Evolutionary conservation across 2,113 vertebrate genomes (phyloP), one percentile per base, ranked within the genome.

Genomic region (Pavo muticus): DNA sequence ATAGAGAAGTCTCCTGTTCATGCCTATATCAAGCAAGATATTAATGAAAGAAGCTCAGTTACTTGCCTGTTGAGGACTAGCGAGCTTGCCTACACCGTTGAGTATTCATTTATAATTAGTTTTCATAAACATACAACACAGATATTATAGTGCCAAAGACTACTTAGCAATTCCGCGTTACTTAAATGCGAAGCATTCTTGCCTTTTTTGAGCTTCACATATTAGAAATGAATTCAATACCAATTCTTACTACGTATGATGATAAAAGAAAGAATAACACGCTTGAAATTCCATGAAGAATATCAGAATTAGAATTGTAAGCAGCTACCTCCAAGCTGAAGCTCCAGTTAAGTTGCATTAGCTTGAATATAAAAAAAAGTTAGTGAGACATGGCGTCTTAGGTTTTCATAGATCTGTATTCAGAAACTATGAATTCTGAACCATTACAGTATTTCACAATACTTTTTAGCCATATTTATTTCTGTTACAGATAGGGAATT

Each of bases 121-220:
- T 84, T 87, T 92, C 67, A 93, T 81, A 76, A 92, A 81, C 71
- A 90, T 7, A 93, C 35, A 90, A 10, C 23, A 27, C 27, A 87
- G 48, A 16, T 91, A 82, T 65, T 78, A 93, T 84, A 82, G 74
- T 59, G 83, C 13, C 47, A 84, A 67, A 48, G 39, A 57, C 29
- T 61, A 57, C n/a, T 90, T 56, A 47, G 44, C 21, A 82, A 67
- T 73, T 91, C 71, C 39, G 32, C 44, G 70, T 45, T 69, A 87
- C 35, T 81, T 84, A 79, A 76, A 87, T 60, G 74, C 16, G 39
- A 92, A 77, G 40, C 2, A 1, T 32, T 61, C 44, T 52, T 6
- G 21, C 40, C 24, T 56, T 76, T 86, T 80, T 76, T 59, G 91
- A 93, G 89, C 45, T 67, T 39, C n/a, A 39, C 2, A 0, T 32